Conservation (phyloP, 2,113 vertebrate genomes). For the Channa maculata region DNA sequence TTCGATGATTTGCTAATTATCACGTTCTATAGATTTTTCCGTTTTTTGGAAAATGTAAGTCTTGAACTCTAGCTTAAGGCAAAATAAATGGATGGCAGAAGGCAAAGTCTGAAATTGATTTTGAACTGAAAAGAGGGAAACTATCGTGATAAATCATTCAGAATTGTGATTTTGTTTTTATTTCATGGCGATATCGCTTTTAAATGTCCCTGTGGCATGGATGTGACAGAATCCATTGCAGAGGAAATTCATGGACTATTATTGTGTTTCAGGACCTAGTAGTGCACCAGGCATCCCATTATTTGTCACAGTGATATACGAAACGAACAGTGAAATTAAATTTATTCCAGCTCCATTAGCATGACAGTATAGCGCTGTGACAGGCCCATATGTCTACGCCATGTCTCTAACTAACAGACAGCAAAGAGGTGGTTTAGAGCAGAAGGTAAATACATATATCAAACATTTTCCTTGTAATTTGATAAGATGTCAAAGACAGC, state of each 20-base stretch:
- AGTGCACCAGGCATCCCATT: conserved; percentile 1
- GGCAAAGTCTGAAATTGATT: no score
- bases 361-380: conserved; percentile 13
- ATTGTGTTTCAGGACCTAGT: conserved; percentile 22
- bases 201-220: conserved; percentile 1
- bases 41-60: no score
- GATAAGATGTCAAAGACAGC: conserved; percentile 14
- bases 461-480: conserved; percentile 12
- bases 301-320: conserved; percentile 31
- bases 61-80: neutral
- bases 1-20: neutral
- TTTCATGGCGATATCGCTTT: conserved; percentile 26
- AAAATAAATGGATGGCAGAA: neutral
- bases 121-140: neutral
- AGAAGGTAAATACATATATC: conserved; percentile 26
- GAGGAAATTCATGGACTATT: conserved; percentile 21
- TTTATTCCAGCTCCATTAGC: conserved; percentile 36
- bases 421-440: conserved; percentile 12
- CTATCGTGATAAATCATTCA: conserved; percentile 29
- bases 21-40: no score
- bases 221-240: conserved; percentile 57
- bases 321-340: conserved; percentile 27
- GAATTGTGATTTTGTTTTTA: conserved; percentile 37
- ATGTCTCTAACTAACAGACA: conserved; percentile 16
- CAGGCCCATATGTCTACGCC: conserved; percentile 25